phyloP scores from a whole-genome alignment of 2,797 vertebrate species.

The Rallus crepitans region DNA sequence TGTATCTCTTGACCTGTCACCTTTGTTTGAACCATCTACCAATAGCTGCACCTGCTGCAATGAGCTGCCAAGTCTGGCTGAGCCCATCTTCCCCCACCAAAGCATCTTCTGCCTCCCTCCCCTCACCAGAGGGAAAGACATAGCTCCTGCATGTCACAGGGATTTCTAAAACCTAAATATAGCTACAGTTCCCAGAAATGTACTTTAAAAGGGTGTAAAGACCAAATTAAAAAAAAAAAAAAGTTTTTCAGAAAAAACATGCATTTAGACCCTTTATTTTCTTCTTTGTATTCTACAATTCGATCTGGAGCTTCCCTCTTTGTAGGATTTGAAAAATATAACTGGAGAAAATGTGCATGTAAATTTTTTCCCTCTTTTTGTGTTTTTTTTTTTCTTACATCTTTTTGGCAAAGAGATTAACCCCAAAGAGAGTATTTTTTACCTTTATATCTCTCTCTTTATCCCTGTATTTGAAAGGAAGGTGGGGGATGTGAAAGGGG shows the following conservation, averaged over 20 bases:
- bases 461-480: not conserved
- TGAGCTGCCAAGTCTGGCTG: not conserved
- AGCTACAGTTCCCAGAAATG: not conserved
- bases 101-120: rapidly evolving
- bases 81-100: not conserved
- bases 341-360: not conserved
- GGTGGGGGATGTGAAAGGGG: not conserved
- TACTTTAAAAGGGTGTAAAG: not conserved
- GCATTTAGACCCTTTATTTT: not conserved
- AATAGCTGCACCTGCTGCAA: not conserved
- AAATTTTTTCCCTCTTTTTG: not conserved
- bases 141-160: not conserved
- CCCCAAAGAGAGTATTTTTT: not conserved
- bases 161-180: not conserved
- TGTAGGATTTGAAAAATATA: not conserved
- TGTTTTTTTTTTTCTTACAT: not conserved
- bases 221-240: not conserved
- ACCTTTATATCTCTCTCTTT: not conserved
- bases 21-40: not conserved
- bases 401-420: not conserved
- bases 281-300: not conserved
- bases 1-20: not conserved
- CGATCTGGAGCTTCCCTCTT: not conserved
- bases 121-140: not conserved
- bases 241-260: not conserved